Conservation (phyloP, 2,797 vertebrate species). For the Moxostoma hubbsi region DNA sequence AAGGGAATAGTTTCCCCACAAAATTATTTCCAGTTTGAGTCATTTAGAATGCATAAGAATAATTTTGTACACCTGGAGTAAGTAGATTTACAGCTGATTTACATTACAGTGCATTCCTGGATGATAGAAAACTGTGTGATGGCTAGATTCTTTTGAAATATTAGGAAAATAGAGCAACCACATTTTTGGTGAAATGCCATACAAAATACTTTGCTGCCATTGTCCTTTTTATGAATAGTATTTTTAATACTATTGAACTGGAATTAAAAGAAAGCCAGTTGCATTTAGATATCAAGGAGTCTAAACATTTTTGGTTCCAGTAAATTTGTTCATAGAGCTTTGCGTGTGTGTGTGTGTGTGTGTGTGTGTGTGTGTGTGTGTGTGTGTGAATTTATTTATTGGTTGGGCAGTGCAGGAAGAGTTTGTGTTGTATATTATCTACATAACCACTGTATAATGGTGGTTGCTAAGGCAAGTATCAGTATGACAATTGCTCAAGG, state of each 20-base stretch:
- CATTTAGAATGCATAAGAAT: not conserved
- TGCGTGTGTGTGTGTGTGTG: not conserved
- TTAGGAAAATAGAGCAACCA: constrained; percentile 1
- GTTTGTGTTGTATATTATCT: not conserved
- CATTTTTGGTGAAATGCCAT: not conserved
- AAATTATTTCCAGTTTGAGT: not conserved
- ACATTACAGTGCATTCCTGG: not conserved
- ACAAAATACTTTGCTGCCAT: not conserved
- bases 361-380: too few species aligned
- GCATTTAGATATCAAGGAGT: not conserved
- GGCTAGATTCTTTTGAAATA: not conserved
- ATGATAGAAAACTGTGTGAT: not conserved
- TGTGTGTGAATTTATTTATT: not conserved
- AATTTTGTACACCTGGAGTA: not conserved
- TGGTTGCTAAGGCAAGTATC: too few species aligned
- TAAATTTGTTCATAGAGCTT: not conserved
- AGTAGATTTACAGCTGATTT: not conserved
- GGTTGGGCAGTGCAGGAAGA: not conserved
- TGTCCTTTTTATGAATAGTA: too few species aligned
- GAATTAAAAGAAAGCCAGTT: not conserved
- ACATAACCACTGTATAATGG: not conserved
- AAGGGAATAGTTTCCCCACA: too few species aligned
- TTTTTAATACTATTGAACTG: too few species aligned
- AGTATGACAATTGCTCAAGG: not conserved
- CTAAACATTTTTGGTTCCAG: not conserved